Evolutionary conservation across 2,797 vertebrate genomes (phyloP).

Genomic region (Pterois miles): DNA sequence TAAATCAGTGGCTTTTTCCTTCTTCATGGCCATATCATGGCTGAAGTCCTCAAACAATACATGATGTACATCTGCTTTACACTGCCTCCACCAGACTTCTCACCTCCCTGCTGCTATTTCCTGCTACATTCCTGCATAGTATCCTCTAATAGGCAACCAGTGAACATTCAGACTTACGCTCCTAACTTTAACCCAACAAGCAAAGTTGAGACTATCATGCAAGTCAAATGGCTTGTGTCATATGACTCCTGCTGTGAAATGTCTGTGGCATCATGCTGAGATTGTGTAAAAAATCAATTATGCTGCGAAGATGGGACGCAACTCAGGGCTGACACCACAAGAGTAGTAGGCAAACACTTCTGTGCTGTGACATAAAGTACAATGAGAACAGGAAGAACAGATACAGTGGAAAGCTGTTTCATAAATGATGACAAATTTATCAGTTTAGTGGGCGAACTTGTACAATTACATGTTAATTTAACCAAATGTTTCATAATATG

Average conservation of each 20-base stretch:
- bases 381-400: not conserved
- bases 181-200: constrained; percentile 22
- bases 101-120: not conserved
- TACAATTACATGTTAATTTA: not conserved
- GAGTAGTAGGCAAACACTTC: not conserved
- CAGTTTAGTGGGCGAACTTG: not conserved
- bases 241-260: constrained; percentile 66
- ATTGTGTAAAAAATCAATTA: constrained; percentile 62
- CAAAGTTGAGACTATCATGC: constrained; percentile 13
- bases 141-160: constrained; percentile 2
- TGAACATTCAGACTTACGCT: constrained; percentile 18
- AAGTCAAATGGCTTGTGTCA: constrained; percentile 67
- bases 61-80: not conserved
- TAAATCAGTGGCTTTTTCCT: not conserved
- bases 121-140: not conserved
- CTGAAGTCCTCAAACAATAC: not conserved
- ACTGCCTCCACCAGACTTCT: not conserved
- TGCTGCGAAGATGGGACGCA: constrained; percentile 10
- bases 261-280: constrained; percentile 45
- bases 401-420: not conserved
- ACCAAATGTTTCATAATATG: not conserved
- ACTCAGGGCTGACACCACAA: constrained; percentile 8
- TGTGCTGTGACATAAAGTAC: not conserved
- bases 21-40: not conserved
- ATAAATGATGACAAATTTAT: not conserved